Evolutionary conservation across 2,113 vertebrate species (phyloP), one percentile per base, ranked within the genome.

Genomic region (Empidonax traillii): DNA sequence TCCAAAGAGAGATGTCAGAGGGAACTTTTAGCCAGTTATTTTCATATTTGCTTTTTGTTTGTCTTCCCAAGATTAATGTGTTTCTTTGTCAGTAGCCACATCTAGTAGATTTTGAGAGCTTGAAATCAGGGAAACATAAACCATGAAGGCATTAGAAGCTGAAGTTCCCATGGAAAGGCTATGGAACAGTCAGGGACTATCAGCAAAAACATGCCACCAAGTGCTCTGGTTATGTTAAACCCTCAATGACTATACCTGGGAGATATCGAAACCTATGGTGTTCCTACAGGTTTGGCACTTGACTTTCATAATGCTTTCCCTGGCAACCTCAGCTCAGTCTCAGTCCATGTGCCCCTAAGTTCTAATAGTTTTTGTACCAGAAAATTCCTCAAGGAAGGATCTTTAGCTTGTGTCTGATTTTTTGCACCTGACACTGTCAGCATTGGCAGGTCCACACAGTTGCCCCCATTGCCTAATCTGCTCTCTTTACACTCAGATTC

Each of bases 221-320:
- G 18, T 2, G 0, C 41, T 56, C 0, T 0, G 58, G 23, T 27
- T 72, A 0, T 41, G 28, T 33, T 41, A 73, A 93, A 49, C 28
- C 21, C 53, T 19, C 33, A 30, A 21, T 27, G 35, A 5, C 33
- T 39, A 4, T 23, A 27, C 33, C 39, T 46, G 33, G 67, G 37
- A 65, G 71, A 49, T 6, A 10, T 10, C 65, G 35, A 71, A 94
- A 49, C 19, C 62, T 4, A 0, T 19, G 16, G 24, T 69, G 17
- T 9, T 74, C 41, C 51, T 89, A 14, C 28, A 73, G 37, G 41
- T 62, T 66, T 66, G 52, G 22, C 31, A 12, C 51, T 62, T 69
- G n/a, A 56, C 12, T 90, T 89, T 53, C 13, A 21, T 7, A n/a
- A 6, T 27, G n/a, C 30, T 28, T 85, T 76, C 25, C 23, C 30